phyloP scores from a whole-genome alignment of 2,113 vertebrate genomes.

The Phaethornis superciliosus region DNA sequence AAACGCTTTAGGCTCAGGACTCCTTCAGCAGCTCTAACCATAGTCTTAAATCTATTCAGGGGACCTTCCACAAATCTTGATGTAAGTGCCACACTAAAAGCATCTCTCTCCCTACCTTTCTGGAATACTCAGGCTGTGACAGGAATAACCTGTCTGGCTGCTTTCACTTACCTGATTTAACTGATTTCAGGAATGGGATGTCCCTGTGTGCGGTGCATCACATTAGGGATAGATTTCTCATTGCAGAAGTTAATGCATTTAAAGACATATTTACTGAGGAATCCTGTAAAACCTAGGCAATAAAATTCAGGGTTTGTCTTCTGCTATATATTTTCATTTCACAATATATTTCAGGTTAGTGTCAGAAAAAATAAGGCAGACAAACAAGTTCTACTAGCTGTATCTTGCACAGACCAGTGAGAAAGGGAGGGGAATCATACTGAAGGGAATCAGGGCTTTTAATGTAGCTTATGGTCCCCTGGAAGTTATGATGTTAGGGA shows the following conservation, averaged over 20 bases:
- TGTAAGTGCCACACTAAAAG: neutral
- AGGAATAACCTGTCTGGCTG: slow-evolving; percentile 40
- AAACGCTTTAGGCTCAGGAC: neutral
- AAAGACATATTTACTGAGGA: slow-evolving; percentile 17
- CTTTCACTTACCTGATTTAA: slow-evolving; percentile 17
- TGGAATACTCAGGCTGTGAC: neutral
- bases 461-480: neutral
- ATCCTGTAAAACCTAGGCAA: neutral
- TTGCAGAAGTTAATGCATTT: neutral
- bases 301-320: neutral
- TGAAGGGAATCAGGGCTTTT: neutral
- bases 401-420: neutral
- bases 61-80: neutral
- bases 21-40: neutral
- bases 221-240: neutral
- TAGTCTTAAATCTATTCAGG: neutral
- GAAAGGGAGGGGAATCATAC: neutral
- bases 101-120: neutral
- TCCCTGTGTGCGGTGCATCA: neutral
- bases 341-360: neutral
- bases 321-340: neutral
- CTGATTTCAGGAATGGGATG: slow-evolving; percentile 13
- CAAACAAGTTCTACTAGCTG: neutral
- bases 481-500: neutral
- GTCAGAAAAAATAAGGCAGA: neutral